Evolutionary conservation across 2,797 vertebrate species (phyloP).

Genomic region (Staurois parvus): DNA sequence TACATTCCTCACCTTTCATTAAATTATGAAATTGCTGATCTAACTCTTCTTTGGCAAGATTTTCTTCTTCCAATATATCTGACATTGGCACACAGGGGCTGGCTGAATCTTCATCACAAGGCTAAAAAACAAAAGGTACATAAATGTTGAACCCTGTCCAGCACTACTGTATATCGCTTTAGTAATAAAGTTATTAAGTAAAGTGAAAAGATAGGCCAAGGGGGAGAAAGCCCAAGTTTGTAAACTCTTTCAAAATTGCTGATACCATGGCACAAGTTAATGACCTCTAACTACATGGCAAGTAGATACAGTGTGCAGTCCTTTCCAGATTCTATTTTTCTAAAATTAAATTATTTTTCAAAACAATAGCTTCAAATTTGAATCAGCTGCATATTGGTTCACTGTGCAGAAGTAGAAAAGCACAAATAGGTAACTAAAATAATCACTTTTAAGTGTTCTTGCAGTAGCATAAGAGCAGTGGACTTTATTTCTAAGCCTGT

Average conservation of each 20-base stretch:
- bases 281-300: no score
- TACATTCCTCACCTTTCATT: constrained; percentile 78
- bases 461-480: background rate
- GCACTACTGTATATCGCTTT: background rate
- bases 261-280: no score
- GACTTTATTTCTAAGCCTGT: constrained; percentile 9
- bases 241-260: no score
- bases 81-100: constrained; percentile 91
- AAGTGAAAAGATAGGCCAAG: background rate
- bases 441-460: constrained; percentile 5
- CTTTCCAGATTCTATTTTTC: no score
- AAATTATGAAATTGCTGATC: constrained; percentile 79
- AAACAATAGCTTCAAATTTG: background rate
- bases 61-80: constrained; percentile 90
- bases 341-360: background rate
- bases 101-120: constrained; percentile 91
- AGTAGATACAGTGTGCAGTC: no score
- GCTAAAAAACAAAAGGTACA: constrained; percentile 72
- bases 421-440: background rate
- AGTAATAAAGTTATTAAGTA: background rate
- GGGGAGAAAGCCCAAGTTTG: no score
- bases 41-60: constrained; percentile 84
- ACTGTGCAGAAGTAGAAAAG: background rate
- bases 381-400: background rate
- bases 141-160: background rate